Base-by-base conservation (phyloP, 2,888 invertebrate genomes). In the Blera fallax region DNA sequence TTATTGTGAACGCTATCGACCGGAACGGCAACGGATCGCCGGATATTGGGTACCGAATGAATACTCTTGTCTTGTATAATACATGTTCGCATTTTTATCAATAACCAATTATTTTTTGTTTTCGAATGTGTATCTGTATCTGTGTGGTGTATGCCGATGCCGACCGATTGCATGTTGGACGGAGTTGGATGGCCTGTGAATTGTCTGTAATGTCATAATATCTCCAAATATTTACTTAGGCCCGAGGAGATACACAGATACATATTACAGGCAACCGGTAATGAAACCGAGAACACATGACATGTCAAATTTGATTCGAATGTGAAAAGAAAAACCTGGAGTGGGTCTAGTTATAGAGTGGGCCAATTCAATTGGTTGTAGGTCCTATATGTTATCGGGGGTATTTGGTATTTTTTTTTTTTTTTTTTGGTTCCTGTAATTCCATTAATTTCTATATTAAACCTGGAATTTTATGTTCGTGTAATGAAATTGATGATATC, bases 11-110 rank as follows among this genome's bases (percentile, higher is more conserved):
- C 32, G 69, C 74, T 76, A 80, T 76, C 84, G 74, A 85, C 84
- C 84, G 84, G 81, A 85, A 80, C 84, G 76, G 81, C 70, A 85
- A 85, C 76, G 80, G 76, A 80, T 76, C 84, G 84, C 84, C 84
- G 84, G 84, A 85, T 85, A 85, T 85, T 85, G 76, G 80, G 80
- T 80, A 80, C 84, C 64, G 73, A 76, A 52, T 80, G 76, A 80
- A 76, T 72, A 72, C 67, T 24, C 29, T 74, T 54, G 52, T 58
- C 40, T 24, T 37, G 27, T 62, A 69, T 62, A 70, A 79, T 79
- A 64, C 73, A 80, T 85, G 80, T 60, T 80, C 65, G 65, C 65
- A 80, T 76, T 85, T 85, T 85, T 85, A 80, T 85, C 84, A 85
- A 85, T 85, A 85, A 80, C 80, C 84, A 85, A 85, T 85, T 85